These are phyloP conservation scores for Diarsia dahlii DNA, from an alignment of 2,888 invertebrate genomes.

Conservation along the genomic window DNA sequence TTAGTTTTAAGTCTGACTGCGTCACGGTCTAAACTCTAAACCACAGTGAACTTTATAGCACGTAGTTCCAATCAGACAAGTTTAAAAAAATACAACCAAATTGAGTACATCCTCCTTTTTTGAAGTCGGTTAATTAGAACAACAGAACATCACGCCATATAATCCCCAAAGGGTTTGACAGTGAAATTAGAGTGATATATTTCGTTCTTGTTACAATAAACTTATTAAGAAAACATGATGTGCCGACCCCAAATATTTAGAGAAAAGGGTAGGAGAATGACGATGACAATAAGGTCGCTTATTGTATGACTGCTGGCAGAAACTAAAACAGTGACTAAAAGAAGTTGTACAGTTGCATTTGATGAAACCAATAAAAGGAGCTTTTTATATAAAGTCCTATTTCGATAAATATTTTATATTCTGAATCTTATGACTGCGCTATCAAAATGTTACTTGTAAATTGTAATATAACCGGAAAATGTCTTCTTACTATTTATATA, in stretches of 20 bases:
- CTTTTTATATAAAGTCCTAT: slow-evolving; percentile 25
- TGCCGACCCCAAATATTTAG: no score
- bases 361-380: slow-evolving; percentile 4
- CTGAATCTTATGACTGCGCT: neutral
- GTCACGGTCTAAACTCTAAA: neutral
- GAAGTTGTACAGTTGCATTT: slow-evolving; percentile 16
- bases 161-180: neutral
- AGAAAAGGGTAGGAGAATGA: no score
- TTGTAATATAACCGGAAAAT: slow-evolving; percentile 1
- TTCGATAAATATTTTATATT: slow-evolving; percentile 8
- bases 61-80: no score
- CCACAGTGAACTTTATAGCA: neutral
- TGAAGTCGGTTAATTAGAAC: no score
- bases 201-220: no score
- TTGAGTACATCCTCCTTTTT: no score
- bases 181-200: neutral
- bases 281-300: neutral
- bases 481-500: slow-evolving; percentile 15
- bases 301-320: neutral
- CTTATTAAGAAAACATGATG: no score
- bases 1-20: neutral
- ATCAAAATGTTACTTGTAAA: slow-evolving; percentile 18
- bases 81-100: no score
- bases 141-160: neutral
- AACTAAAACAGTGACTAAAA: neutral